Percentiles rank a stretch among this genome's conserved stretches.
Evolutionary conservation across 2,888 invertebrate genomes (phyloP).

Genomic region (Tetanocera ferruginea): DNA sequence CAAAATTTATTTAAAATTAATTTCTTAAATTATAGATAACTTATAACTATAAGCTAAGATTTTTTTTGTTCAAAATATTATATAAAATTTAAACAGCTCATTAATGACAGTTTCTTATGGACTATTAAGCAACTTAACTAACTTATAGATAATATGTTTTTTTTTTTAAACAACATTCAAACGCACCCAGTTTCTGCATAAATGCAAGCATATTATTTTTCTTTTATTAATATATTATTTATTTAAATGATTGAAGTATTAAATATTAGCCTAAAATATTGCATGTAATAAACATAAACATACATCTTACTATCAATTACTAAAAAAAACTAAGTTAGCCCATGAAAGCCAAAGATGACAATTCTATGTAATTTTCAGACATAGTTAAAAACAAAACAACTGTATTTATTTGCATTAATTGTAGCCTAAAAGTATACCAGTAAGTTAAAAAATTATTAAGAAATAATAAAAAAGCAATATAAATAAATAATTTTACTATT

Average conservation of each 20-base stretch:
- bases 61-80: too few species aligned
- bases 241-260: not conserved
- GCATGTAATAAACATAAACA: too few species aligned
- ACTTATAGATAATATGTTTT: too few species aligned
- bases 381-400: not conserved
- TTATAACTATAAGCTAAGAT: too few species aligned
- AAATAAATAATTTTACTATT: conserved; percentile 33
- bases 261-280: not conserved
- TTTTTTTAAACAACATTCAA: not conserved
- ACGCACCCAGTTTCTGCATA: not conserved
- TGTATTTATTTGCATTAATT: not conserved
- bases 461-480: conserved; percentile 35
- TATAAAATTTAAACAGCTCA: too few species aligned
- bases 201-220: not conserved
- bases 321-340: not conserved
- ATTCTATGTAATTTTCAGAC: conserved; percentile 36
- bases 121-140: too few species aligned
- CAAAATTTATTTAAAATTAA: not conserved
- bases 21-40: too few species aligned
- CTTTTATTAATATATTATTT: not conserved
- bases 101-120: too few species aligned
- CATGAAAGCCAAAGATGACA: conserved; percentile 46
- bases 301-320: not conserved
- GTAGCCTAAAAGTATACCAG: conserved; percentile 15
- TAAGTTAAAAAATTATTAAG: conserved; percentile 10